Percentiles rank a stretch among this genome's conserved stretches.
Conservation (phyloP, 2,888 invertebrate genomes). For the Drosophila nigricruria region DNA sequence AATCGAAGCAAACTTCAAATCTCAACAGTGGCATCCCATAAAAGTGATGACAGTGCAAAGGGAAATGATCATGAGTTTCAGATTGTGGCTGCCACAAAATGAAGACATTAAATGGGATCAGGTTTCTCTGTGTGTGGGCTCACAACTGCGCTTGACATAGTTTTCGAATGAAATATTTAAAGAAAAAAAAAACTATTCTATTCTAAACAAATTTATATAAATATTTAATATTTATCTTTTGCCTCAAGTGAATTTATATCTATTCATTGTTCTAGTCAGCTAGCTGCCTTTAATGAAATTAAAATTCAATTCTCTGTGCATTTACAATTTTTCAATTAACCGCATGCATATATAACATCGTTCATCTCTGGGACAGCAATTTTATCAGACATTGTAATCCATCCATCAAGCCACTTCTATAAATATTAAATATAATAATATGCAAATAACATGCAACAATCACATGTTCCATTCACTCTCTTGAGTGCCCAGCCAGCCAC, state of each 20-base stretch:
- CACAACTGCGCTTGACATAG: background rate
- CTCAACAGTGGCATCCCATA: constrained; percentile 44
- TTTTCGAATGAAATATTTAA: constrained; percentile 4
- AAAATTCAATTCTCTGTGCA: background rate
- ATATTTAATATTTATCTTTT: background rate
- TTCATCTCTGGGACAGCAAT: constrained; percentile 1
- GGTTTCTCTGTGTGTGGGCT: constrained; percentile 24
- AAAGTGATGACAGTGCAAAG: constrained; percentile 45
- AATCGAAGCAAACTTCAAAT: constrained; percentile 46
- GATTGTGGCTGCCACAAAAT: constrained; percentile 20
- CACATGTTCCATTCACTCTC: constrained; percentile 33
- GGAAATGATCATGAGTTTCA: constrained; percentile 27
- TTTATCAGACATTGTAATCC: constrained; percentile 10
- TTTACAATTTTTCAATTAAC: constrained; percentile 12
- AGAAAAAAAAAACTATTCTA: background rate
- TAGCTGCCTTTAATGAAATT: constrained; percentile 1
- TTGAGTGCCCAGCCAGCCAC: constrained; percentile 15
- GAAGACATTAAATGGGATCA: constrained; percentile 39
- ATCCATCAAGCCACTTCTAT: constrained; percentile 50
- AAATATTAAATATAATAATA: constrained; percentile 60
- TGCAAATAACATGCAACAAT: constrained; percentile 63
- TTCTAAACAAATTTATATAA: background rate
- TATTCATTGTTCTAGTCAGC: too few relatives aligned
- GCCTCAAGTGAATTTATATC: background rate
- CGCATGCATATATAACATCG: background rate